Conservation (phyloP, 2,797 vertebrate species). For the Trichosurus vulpecula region DNA sequence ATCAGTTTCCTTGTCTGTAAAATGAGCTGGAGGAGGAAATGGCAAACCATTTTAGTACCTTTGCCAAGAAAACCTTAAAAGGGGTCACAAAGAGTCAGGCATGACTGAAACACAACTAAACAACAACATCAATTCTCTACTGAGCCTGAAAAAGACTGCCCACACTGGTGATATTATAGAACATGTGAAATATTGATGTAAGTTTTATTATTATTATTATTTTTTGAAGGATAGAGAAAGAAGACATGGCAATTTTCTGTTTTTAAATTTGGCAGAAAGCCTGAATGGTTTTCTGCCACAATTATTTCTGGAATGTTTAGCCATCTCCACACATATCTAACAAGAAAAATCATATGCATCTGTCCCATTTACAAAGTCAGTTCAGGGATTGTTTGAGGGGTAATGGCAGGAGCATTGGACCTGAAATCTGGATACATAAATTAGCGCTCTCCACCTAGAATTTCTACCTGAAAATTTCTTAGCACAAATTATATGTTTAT, state of each 20-base stretch:
- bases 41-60: neutral
- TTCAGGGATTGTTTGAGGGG: neutral
- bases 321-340: neutral
- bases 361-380: neutral
- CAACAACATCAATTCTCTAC: neutral
- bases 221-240: neutral
- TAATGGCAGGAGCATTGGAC: neutral
- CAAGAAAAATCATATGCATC: neutral
- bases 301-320: conserved; percentile 5
- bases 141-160: neutral
- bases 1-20: neutral
- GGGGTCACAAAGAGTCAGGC: neutral
- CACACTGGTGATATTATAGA: neutral
- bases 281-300: neutral
- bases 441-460: neutral
- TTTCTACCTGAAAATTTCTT: neutral
- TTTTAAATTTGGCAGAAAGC: neutral
- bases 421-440: neutral
- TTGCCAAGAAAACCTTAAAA: neutral
- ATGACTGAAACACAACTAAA: neutral
- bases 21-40: neutral
- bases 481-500: neutral
- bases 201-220: neutral
- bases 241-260: neutral
- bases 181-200: neutral